phyloP scores from a whole-genome alignment of 2,113 vertebrate genomes.

The Takifugu flavidus region DNA sequence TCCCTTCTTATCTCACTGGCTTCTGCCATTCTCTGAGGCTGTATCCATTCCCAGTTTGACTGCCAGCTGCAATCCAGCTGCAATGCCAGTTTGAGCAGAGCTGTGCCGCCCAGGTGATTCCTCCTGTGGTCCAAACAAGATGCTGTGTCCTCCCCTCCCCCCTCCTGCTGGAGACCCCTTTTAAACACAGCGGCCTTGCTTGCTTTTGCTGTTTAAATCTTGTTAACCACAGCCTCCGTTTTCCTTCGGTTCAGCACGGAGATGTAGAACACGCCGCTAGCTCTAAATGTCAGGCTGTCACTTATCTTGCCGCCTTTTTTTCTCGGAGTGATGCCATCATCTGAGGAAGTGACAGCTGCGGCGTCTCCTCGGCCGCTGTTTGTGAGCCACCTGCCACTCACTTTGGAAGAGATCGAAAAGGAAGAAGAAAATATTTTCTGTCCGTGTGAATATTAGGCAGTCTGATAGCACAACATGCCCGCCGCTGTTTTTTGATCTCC shows the following conservation, averaged over 20 bases:
- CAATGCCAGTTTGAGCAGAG: too few species aligned
- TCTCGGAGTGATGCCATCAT: slow-evolving; percentile 18
- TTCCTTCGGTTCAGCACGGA: background rate
- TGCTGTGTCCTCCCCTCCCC: too few species aligned
- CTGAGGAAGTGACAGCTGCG: slow-evolving; percentile 32
- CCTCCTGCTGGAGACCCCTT: too few species aligned
- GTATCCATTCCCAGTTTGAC: too few species aligned
- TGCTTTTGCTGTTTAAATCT: slow-evolving; percentile 23
- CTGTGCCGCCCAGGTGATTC: too few species aligned
- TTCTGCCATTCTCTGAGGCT: too few species aligned
- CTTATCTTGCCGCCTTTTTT: slow-evolving; percentile 5
- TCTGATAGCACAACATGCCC: slow-evolving; percentile 22
- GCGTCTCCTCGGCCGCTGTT: slow-evolving; percentile 19
- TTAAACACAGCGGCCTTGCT: background rate
- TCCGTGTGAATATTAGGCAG: slow-evolving; percentile 7
- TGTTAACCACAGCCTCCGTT: slow-evolving; percentile 7
- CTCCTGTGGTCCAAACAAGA: background rate
- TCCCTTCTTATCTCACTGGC: too few species aligned
- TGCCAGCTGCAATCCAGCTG: too few species aligned
- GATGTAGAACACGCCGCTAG: slow-evolving; percentile 17
- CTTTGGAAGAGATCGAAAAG: slow-evolving; percentile 7
- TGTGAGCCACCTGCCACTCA: slow-evolving; percentile 42
- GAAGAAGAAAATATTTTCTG: slow-evolving; percentile 21
- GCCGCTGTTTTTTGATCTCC: slow-evolving; percentile 40
- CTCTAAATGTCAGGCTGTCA: slow-evolving; percentile 42